Conservation (phyloP, 1,140 invertebrate genomes). For the Cyrtorhinus lividipennis region DNA sequence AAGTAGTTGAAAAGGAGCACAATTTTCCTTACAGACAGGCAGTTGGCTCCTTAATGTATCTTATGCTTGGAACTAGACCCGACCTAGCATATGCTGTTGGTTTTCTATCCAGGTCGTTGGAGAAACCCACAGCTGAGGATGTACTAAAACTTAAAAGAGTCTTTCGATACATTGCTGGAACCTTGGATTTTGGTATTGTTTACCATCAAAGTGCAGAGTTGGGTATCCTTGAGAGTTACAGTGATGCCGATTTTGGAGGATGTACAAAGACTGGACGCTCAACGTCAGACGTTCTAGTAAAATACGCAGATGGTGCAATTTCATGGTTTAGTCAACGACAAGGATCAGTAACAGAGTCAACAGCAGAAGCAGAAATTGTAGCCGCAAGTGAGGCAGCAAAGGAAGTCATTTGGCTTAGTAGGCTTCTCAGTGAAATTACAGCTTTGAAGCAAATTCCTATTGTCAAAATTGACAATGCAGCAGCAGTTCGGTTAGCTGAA, state of each 20-base stretch:
- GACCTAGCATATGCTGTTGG: slow-evolving; percentile 24
- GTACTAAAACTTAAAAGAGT: slow-evolving; percentile 27
- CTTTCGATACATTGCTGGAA: slow-evolving; percentile 28
- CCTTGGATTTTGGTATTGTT: slow-evolving; percentile 24
- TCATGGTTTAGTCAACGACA: slow-evolving; percentile 27
- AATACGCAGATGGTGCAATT: slow-evolving; percentile 18
- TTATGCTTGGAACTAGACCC: slow-evolving; percentile 31
- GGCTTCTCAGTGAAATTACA: not conserved
- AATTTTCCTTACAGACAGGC: slow-evolving; percentile 30
- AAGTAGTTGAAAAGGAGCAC: slow-evolving; percentile 20
- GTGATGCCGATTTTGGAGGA: slow-evolving; percentile 30
- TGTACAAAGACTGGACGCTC: slow-evolving; percentile 27
- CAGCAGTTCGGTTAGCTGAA: slow-evolving; percentile 25
- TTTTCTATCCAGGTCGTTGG: slow-evolving; percentile 24
- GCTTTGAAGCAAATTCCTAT: too few relatives aligned
- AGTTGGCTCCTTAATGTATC: slow-evolving; percentile 30
- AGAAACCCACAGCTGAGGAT: slow-evolving; percentile 29
- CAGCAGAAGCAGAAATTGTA: slow-evolving; percentile 34
- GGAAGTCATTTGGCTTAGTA: slow-evolving; percentile 14
- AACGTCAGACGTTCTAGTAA: slow-evolving; percentile 22
- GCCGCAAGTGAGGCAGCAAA: slow-evolving; percentile 30
- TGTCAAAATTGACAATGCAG: slow-evolving; percentile 25
- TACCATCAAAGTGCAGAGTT: slow-evolving; percentile 21
- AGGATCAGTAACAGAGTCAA: slow-evolving; percentile 23
- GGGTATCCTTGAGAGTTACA: slow-evolving; percentile 8